A percentile compares a stretch with the other conserved stretches of the same genome.
Evolutionary conservation across 1,140 invertebrate species (phyloP).

Genomic region (Bombus breviceps): DNA sequence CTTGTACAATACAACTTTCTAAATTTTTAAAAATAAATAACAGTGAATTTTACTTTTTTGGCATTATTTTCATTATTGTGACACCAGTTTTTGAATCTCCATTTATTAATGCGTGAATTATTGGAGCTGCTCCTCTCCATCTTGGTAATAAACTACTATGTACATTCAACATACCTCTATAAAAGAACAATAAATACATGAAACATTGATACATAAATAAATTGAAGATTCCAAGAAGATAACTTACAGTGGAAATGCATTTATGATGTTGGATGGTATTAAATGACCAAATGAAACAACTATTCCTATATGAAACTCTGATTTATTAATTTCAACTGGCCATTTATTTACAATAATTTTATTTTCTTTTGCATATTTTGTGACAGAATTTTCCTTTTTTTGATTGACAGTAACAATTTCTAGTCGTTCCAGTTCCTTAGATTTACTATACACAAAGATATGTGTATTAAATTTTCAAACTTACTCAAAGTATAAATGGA

Average conservation of each 20-base stretch:
- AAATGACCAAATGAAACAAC: conserved; percentile 89
- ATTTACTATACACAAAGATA: conserved; percentile 58
- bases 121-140: conserved; percentile 96
- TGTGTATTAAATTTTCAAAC: neutral
- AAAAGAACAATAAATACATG: conserved; percentile 69
- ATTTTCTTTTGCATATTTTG: conserved; percentile 81
- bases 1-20: neutral
- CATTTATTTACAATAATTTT: conserved; percentile 83
- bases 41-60: conserved; percentile 85
- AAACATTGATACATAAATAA: conserved; percentile 27
- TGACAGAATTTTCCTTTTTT: conserved; percentile 82
- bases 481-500: neutral
- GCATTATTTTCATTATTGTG: conserved; percentile 94
- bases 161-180: conserved; percentile 95
- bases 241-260: conserved; percentile 86
- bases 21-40: neutral
- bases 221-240: conserved; percentile 29
- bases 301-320: conserved; percentile 86
- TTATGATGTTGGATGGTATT: conserved; percentile 86
- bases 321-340: conserved; percentile 79
- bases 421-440: conserved; percentile 71
- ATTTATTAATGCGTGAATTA: conserved; percentile 91
- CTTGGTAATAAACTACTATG: conserved; percentile 95
- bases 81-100: conserved; percentile 93
- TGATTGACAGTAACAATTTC: conserved; percentile 85